These are phyloP conservation scores for Phyto melanocephala DNA, from an alignment of 2,888 invertebrate species.

Conservation along the genomic window DNA sequence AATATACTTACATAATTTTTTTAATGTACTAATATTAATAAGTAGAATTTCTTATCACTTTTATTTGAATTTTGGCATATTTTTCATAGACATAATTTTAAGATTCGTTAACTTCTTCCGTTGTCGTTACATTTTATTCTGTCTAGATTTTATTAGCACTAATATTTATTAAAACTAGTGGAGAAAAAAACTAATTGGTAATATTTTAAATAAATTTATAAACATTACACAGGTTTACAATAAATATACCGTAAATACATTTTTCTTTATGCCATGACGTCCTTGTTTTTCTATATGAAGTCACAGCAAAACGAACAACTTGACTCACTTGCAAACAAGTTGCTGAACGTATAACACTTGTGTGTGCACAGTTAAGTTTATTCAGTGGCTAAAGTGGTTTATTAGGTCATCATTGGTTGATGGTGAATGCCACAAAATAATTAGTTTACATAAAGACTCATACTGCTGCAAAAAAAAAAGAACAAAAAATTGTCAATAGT, in stretches of 20 bases:
- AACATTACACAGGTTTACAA: neutral
- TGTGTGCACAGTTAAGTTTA: neutral
- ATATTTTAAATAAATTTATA: neutral
- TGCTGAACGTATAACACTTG: neutral
- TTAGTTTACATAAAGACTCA: neutral
- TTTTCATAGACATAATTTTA: too few species aligned
- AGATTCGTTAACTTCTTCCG: neutral
- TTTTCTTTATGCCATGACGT: neutral
- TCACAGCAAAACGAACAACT: neutral
- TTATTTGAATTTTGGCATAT: too few species aligned
- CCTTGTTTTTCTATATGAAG: neutral
- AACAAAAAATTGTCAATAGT: too few species aligned
- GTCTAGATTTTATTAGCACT: neutral
- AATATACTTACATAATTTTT: too few species aligned
- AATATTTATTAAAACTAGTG: neutral
- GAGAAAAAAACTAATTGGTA: neutral
- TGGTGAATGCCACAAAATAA: neutral
- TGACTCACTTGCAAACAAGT: conserved; percentile 55
- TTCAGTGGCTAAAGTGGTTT: conserved; percentile 12
- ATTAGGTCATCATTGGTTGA: conserved; percentile 12
- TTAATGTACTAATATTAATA: too few species aligned
- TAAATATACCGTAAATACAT: neutral
- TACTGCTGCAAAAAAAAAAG: too few species aligned
- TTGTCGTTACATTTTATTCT: neutral
- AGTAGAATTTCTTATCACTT: too few species aligned